Percentiles rank a stretch among this genome's conserved stretches.
phyloP scores from a whole-genome alignment of 2,797 vertebrate genomes.

The Halcyon chelicuti region DNA sequence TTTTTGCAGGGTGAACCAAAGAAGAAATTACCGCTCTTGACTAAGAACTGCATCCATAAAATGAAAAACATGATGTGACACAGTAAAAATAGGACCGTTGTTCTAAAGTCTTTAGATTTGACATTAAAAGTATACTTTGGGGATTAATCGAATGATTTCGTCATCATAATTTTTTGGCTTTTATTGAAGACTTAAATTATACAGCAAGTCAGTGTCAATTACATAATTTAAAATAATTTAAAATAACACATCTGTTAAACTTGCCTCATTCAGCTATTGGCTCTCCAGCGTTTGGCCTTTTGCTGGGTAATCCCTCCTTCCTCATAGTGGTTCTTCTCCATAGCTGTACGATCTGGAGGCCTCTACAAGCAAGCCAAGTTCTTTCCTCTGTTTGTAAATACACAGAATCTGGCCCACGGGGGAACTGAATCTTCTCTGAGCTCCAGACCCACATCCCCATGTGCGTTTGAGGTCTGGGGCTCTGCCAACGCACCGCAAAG shows the following conservation, averaged over 20 bases:
- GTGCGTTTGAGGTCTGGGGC: not conserved
- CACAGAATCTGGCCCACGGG: fast-evolving
- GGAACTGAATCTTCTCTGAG: not conserved
- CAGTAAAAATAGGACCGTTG: not conserved
- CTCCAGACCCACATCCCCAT: fast-evolving
- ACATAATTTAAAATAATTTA: not conserved
- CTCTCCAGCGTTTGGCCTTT: not conserved
- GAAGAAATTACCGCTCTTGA: not conserved
- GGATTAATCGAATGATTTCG: not conserved
- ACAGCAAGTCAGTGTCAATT: not conserved
- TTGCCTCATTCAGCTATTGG: not conserved
- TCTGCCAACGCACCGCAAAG: fast-evolving
- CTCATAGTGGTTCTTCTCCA: not conserved
- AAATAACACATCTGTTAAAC: not conserved
- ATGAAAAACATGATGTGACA: not conserved
- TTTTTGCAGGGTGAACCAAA: not conserved
- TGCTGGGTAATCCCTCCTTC: not conserved
- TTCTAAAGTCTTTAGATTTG: not conserved
- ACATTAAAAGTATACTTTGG: not conserved
- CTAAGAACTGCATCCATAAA: not conserved
- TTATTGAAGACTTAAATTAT: not conserved
- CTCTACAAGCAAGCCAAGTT: fast-evolving
- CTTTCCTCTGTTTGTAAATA: no score
- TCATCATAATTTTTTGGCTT: not conserved
- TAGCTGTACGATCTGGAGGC: not conserved